Base-by-base conservation (phyloP, 2,797 vertebrate genomes). In the Anabas testudineus region DNA sequence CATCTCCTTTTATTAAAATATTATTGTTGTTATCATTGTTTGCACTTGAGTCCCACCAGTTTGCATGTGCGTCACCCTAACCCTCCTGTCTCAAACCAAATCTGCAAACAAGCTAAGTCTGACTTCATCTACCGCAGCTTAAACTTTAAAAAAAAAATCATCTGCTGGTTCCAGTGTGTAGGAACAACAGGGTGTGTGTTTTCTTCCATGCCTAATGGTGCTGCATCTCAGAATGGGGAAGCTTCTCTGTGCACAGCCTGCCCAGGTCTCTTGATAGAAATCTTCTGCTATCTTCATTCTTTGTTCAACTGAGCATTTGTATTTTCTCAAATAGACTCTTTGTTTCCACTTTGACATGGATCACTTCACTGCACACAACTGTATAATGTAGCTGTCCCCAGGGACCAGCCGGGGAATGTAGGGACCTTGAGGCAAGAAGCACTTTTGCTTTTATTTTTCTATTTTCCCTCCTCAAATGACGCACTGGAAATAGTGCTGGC, bases 401-500 rank as follows among this genome's bases (percentile, higher is more conserved):
- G 30, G 48, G 67, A 67, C 37, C 10, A 30, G 34, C 58, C 34
- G 19, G 36, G 57, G 26, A 54, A 63, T 63, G 79, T 60, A 53
- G 71, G 53, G 68, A 61, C 77, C 48, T 65, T 34, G 65, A 77
- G 68, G 67, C 68, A 75, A 37, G 43, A 62, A 39, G 45, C 59
- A 34, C 16, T 57, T 75, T 80, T 68, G 28, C 18, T 48, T 56
- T 53, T 26, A 34, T 58, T 64, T 74, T 47, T 32, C 1, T 24
- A 49, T 56, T 66, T 67, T 30, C 49, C 22, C 46, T 22, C 46
- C 63, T 58, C 4, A 10, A 76, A 72, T 90, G 83, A 89, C 66
- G 76, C 71, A 90, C 63, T 86, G 71, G 80, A 87, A 89, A 89
- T 69, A 81, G 69, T 18, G 28, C 62, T 26, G 66, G 56, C 45